phyloP scores from a whole-genome alignment of 2,888 invertebrate species.

The Eristalis arbustorum region DNA sequence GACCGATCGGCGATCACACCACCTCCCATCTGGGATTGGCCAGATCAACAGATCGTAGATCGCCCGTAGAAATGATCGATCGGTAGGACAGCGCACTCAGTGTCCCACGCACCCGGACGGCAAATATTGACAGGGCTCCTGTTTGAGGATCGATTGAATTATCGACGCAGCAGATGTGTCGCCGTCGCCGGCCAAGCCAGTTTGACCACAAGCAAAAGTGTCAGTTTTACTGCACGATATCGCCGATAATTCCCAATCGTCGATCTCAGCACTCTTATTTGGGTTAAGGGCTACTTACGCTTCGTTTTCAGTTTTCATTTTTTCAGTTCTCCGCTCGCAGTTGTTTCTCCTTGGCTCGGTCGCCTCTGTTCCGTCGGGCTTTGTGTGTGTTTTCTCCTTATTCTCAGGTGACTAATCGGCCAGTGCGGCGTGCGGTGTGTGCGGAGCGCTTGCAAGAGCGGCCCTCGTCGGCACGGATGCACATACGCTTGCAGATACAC shows the following conservation, averaged over 20 bases:
- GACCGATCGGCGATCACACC: background rate
- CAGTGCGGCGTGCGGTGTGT: constrained; percentile 29
- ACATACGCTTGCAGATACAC: constrained; percentile 51
- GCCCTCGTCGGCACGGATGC: constrained; percentile 45
- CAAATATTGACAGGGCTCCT: background rate
- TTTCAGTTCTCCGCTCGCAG: background rate
- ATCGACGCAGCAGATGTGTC: constrained; percentile 33
- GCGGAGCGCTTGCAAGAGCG: background rate
- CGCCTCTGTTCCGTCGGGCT: background rate
- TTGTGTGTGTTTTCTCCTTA: too few relatives aligned
- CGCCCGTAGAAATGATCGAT: background rate
- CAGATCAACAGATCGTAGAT: background rate
- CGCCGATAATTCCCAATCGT: constrained; percentile 53
- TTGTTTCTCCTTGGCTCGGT: background rate
- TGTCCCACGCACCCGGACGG: background rate
- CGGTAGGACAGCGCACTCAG: background rate
- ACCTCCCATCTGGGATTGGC: background rate
- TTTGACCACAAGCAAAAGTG: constrained; percentile 71
- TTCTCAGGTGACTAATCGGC: constrained; percentile 67
- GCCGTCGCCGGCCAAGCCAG: constrained; percentile 34
- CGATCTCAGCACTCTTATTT: constrained; percentile 55
- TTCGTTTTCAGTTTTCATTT: constrained; percentile 8
- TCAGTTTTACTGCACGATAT: constrained; percentile 65
- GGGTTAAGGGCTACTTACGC: constrained; percentile 69
- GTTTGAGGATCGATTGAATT: constrained; percentile 61